Conservation (phyloP, 2,797 vertebrate genomes). For the Spinus pinus region DNA sequence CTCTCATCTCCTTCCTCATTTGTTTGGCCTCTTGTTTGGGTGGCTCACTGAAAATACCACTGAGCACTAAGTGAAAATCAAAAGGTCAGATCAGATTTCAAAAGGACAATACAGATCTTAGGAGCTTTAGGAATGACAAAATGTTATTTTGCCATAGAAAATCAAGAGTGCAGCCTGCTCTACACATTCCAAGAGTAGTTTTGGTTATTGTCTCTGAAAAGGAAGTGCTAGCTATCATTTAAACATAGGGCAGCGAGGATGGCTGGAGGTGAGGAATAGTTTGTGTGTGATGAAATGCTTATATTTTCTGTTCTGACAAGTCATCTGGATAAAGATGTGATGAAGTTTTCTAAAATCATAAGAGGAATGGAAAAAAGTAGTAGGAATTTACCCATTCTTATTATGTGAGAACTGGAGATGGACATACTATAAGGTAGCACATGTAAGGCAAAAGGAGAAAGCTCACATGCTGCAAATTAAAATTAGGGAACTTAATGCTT, state of each 20-base stretch:
- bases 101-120: neutral
- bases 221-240: neutral
- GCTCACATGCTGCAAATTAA: neutral
- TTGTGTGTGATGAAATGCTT: neutral
- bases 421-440: neutral
- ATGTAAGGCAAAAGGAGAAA: neutral
- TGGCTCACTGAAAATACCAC: neutral
- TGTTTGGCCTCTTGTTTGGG: neutral
- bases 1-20: neutral
- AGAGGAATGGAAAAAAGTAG: neutral
- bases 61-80: neutral
- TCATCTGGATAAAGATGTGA: neutral
- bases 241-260: neutral
- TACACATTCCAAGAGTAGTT: neutral
- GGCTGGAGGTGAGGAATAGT: neutral
- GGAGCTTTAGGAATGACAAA: neutral
- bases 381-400: neutral
- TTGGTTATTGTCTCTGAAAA: neutral
- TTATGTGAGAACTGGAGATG: neutral
- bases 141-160: neutral
- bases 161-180: neutral
- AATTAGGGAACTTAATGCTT: neutral
- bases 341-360: neutral
- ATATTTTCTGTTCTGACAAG: neutral
- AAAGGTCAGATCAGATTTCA: neutral